Conservation (phyloP, 2,797 vertebrate genomes). For the Graptemys geographica region DNA sequence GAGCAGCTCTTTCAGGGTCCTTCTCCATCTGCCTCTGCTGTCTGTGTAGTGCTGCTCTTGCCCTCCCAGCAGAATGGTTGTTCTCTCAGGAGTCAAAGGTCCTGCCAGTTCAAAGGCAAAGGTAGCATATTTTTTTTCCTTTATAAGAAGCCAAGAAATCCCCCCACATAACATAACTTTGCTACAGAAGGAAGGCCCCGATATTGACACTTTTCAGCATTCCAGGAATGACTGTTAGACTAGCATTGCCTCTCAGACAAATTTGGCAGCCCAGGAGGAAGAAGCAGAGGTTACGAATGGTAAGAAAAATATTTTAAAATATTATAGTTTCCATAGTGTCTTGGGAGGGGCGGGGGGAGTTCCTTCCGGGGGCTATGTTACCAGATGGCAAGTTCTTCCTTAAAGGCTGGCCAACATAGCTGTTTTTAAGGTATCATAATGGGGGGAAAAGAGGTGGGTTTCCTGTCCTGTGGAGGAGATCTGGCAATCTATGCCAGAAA, state of each 20-base stretch:
- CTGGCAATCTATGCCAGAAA: background rate
- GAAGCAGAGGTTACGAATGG: background rate
- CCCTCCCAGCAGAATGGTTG: background rate
- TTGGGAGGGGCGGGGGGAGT: background rate
- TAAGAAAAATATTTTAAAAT: background rate
- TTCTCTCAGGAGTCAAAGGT: background rate
- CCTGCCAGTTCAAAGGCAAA: background rate
- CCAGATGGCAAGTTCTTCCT: background rate
- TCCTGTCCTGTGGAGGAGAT: background rate
- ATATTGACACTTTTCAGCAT: background rate
- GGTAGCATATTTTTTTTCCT: too few species aligned
- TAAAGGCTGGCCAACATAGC: background rate
- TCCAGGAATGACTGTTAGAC: background rate
- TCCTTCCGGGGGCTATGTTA: background rate
- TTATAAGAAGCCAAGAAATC: too few species aligned
- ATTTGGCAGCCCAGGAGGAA: background rate
- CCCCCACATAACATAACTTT: background rate
- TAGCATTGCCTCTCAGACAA: background rate
- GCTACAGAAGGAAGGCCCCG: background rate
- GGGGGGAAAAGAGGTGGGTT: background rate
- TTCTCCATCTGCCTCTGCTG: background rate
- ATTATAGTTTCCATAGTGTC: background rate
- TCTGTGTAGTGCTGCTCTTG: background rate
- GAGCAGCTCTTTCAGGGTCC: background rate
- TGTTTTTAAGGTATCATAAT: background rate